A percentile compares a stretch with the other conserved stretches of the same genome.
Evolutionary conservation across 1,140 invertebrate genomes (phyloP).

Genomic region (Chionoecetes opilio): DNA sequence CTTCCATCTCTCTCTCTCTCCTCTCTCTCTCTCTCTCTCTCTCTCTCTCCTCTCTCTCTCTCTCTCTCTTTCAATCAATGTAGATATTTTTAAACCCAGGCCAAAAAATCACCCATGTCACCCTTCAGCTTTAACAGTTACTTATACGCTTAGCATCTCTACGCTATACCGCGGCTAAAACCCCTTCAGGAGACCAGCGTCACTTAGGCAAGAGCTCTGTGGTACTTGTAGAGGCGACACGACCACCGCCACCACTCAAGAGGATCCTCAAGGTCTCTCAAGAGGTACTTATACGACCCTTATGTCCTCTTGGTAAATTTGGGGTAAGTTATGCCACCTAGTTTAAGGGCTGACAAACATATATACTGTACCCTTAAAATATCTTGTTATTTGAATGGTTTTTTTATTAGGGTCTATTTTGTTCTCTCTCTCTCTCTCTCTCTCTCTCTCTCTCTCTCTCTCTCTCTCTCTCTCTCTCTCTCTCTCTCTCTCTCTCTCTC

Average conservation of each 20-base stretch:
- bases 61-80: too few relatives aligned
- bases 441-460: background rate
- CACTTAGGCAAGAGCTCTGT: background rate
- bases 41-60: background rate
- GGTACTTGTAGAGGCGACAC: background rate
- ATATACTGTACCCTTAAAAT: background rate
- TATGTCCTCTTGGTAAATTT: background rate
- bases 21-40: background rate
- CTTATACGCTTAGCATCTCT: too few relatives aligned
- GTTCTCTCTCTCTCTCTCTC: background rate
- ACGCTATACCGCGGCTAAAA: too few relatives aligned
- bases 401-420: background rate
- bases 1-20: too few relatives aligned
- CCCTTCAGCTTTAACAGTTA: too few relatives aligned
- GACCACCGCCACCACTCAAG: background rate
- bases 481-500: constrained; percentile 27
- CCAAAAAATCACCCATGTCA: too few relatives aligned
- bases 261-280: background rate
- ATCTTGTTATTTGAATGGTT: background rate
- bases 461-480: constrained; percentile 27
- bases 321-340: background rate
- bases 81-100: too few relatives aligned
- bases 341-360: background rate
- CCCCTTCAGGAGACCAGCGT: background rate
- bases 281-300: background rate